Base-by-base conservation (phyloP, 2,797 vertebrate species). In the Chloroceryle amazona region DNA sequence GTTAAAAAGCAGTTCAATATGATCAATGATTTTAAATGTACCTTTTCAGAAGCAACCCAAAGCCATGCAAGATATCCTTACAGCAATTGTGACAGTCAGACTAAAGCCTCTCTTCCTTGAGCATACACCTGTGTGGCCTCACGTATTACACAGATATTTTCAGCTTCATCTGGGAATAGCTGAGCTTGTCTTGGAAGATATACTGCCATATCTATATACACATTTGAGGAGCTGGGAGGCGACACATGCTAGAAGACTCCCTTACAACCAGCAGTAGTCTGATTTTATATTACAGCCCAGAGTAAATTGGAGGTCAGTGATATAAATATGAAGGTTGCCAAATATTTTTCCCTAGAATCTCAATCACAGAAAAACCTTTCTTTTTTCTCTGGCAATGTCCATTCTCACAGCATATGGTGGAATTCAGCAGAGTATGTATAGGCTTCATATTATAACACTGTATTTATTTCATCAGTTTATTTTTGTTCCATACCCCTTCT, bases 311-410 rank as follows among this genome's bases (percentile, higher is more conserved):
- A 83, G 76, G 58, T 82, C 70, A 58, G 66, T 76, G 73, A 83
- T 84, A 81, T 89, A 94, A 93, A 94, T 14, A 61, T 58, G 21
- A 92, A 89, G 71, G 41, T 79, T 95, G 81, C 15, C 93, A 84
- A 96, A 74, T 86, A 63, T 75, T 94, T 94, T 94, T 62, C 89
- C 81, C 71, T 87, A 89, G 81, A 97, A 93, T 84, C 88, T 89
- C 87, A 93, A 75, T 88, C 90, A 90, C 78, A 94, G 82, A 94
- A 97, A 96, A 96, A 73, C 87, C 90, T 95, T 97, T 90, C 25
- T 89, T 95, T 97, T 96, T 91, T 93, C 92, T 91, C 60, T 83
- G 44, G 13, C 78, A 86, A 39, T 39, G 39, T 81, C 85, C 10
- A 17, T 65, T 83, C 57, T 90, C 71, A 78, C 42, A 87, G 57